phyloP scores from a whole-genome alignment of 2,888 invertebrate genomes.

The Crocallis elinguaria region DNA sequence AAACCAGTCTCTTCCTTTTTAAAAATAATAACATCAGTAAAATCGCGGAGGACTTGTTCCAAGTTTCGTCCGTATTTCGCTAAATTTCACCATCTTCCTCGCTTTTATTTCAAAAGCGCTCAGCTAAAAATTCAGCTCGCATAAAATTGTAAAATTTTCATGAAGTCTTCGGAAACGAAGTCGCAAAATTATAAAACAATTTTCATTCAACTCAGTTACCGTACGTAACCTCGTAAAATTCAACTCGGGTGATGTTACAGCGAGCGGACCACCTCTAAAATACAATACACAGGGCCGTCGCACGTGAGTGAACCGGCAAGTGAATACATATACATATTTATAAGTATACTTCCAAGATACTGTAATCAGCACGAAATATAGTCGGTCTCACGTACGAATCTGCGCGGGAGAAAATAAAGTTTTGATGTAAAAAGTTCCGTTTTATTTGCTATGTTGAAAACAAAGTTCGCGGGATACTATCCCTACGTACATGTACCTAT shows the following conservation, averaged over 20 bases:
- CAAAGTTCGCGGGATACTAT: constrained; percentile 49
- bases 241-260: constrained; percentile 29
- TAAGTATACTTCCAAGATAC: constrained; percentile 50
- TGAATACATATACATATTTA: constrained; percentile 28
- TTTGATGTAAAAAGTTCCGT: constrained; percentile 85
- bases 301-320: constrained; percentile 26
- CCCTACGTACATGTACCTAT: constrained; percentile 23
- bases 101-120: constrained; percentile 3
- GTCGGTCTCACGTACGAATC: constrained; percentile 78
- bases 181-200: constrained; percentile 41
- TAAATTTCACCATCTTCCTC: constrained; percentile 1
- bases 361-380: constrained; percentile 77
- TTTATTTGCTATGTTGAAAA: constrained; percentile 73
- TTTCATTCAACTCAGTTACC: constrained; percentile 37
- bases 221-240: constrained; percentile 38
- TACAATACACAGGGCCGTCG: constrained; percentile 16
- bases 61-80: not conserved
- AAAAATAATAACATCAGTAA: no score
- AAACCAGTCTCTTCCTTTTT: no score
- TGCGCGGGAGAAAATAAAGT: constrained; percentile 74
- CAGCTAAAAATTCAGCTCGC: constrained; percentile 27
- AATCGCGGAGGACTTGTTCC: no score
- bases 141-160: constrained; percentile 32
- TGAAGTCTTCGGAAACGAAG: constrained; percentile 37
- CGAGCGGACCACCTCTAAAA: constrained; percentile 21